Evolutionary conservation across 2,113 vertebrate species (phyloP).

Genomic region (Parus major): DNA sequence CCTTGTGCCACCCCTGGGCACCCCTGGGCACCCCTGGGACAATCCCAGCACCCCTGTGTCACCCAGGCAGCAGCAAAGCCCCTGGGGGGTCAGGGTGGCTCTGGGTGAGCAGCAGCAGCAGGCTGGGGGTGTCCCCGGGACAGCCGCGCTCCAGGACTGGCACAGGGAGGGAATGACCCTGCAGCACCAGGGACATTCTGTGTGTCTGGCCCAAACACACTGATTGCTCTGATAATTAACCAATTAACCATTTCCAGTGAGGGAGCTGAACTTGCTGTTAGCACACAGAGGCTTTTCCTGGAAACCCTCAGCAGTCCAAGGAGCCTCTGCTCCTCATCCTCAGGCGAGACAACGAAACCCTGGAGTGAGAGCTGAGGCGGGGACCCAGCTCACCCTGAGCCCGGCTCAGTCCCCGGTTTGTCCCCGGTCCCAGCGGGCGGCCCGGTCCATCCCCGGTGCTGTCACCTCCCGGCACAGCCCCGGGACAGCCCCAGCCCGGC

Average conservation of each 20-base stretch:
- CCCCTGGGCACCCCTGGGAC: too few relatives aligned
- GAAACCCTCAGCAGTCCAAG: neutral
- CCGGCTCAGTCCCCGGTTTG: accelerated
- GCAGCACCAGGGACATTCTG: accelerated
- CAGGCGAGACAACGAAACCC: neutral
- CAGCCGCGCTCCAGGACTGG: accelerated
- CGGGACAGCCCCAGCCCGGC: neutral
- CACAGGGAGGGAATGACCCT: accelerated
- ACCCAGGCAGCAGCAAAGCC: neutral
- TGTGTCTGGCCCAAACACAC: accelerated
- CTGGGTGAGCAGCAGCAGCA: neutral
- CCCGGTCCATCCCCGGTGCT: accelerated
- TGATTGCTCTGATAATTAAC: accelerated
- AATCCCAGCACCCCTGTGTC: neutral
- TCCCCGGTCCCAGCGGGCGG: accelerated
- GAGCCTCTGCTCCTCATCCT: neutral
- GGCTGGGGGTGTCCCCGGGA: too few relatives aligned
- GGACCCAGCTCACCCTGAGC: neutral
- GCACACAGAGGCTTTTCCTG: neutral
- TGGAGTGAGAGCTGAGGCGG: neutral
- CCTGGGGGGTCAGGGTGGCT: neutral
- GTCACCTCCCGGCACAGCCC: accelerated
- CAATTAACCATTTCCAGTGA: neutral
- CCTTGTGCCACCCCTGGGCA: too few relatives aligned
- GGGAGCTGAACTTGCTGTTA: accelerated